Base-by-base conservation (phyloP, 2,113 vertebrate species). In the Rhagologus leucostigma region DNA sequence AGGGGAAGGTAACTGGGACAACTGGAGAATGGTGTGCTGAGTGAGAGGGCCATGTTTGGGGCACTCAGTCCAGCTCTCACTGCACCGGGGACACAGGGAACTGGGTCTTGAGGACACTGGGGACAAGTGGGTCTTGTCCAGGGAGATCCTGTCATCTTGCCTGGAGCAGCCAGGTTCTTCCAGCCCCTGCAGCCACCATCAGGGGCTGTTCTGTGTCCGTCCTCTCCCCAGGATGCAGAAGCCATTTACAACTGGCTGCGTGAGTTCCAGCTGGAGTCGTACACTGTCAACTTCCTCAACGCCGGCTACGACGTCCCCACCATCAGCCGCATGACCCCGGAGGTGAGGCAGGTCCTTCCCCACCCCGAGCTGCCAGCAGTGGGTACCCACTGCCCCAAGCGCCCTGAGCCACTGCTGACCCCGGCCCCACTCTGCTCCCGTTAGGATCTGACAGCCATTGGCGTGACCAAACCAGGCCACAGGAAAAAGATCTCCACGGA, bases 291-390 rank as follows among this genome's bases (percentile, higher is more conserved):
- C 98, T 99, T 99, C 90, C 97, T 99, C 84, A 99, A 85, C 0
- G 98, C 99, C 0, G 99, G 99, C 49, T 99, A 99, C 0, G 99
- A 99, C 0, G 99, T 99, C n/a, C 99, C 99, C 7, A 99, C 99
- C 53, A 99, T 99, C 97, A 99, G 99, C 96, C 98, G 99, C 67
- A 99, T 99, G 99, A 99, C 99, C 3, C 99, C 99, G 0, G 99
- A 99, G 99, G 99, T 99, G 53, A 84, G 97, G 62, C 60, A 70
- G 60, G 21, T 21, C 68, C 71, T 70, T 90, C 35, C 23, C 33
- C 65, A 27, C 17, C 11, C 4, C 0, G 3, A 39, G 47, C 64
- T 86, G 76, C 42, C 6, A 3, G 62, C 75, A 15, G n/a, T 3
- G 3, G 15, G 24, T 62, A 4, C n/a, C 7, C 32, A 6, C 19